Evolutionary conservation across 2,113 vertebrate genomes (phyloP), one percentile per base, ranked within the genome.

Genomic region (Gila orcuttii): DNA sequence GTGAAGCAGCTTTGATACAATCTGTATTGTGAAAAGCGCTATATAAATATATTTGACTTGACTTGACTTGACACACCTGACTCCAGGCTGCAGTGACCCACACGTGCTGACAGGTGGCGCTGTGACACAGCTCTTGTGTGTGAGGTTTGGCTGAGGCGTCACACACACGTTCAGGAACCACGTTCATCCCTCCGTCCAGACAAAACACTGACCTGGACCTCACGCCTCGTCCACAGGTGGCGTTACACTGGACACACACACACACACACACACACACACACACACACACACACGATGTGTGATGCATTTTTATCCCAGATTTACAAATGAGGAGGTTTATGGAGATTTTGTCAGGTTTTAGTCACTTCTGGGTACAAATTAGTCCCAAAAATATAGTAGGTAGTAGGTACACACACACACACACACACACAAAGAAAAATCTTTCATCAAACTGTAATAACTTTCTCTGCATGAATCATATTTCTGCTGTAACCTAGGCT

Each of bases 81-180:
- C 96, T 96, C 78, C 95, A 93, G 10, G 97, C 94, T 90, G 93
- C 94, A 77, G 96, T 96, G 28, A 96, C 89, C 87, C 97, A 97
- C 74, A 93, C 47, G 4, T 96, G 94, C 84, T 91, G 95, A 91
- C 96, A 97, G 45, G 95, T 90, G 75, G 83, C 60, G 36, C 23
- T 78, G 50, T 85, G 85, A 86, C 98, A 99, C 47, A 62, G 91
- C 89, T 95, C 95, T 4, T 86, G 68, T 0, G 94, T 86, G n/a
- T 78, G 60, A 52, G 97, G 97, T 82, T 91, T 96, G 42, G 81
- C 75, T 0, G 90, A 85, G 15, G 93, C 87, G 60, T 96, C 92
- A 80, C 97, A 99, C 90, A 96, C 91, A 31, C 90, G 94, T 33
- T 95, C 95, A 69, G 94, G 93, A 83, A 96, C 95, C 23, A 94